These are phyloP conservation scores for Trachelus troglodyta DNA, from an alignment of 2,888 invertebrate species.

Conservation along the genomic window DNA sequence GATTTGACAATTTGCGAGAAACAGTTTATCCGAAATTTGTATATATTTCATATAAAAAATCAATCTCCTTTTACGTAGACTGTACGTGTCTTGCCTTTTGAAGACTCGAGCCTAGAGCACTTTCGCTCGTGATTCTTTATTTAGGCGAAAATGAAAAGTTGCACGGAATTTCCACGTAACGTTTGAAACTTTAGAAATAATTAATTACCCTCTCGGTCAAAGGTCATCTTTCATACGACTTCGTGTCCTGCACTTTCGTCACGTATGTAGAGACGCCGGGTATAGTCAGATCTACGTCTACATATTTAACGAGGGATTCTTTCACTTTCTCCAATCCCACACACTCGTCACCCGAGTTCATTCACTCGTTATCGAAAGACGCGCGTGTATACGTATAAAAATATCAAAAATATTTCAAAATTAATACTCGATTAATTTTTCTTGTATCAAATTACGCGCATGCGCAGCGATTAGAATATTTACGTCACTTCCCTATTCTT, in stretches of 20 bases:
- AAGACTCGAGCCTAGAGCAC: no score
- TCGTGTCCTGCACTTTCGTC: no score
- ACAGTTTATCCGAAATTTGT: not conserved
- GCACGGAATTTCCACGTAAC: not conserved
- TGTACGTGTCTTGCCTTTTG: no score
- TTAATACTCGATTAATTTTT: no score
- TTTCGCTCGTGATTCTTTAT: not conserved
- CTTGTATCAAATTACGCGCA: no score
- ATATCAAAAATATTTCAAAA: not conserved
- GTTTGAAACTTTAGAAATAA: not conserved
- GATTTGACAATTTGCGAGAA: not conserved
- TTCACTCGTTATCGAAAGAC: not conserved
- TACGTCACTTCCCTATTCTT: not conserved
- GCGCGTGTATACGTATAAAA: no score
- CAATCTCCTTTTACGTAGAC: not conserved
- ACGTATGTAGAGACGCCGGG: no score
- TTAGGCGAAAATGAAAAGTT: not conserved
- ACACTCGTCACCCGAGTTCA: not conserved
- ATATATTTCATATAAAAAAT: not conserved
- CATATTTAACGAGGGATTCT: not conserved
- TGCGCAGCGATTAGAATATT: not conserved
- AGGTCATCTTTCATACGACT: not conserved
- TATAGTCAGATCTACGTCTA: not conserved
- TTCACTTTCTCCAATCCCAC: not conserved
- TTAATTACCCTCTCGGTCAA: not conserved